Conservation (phyloP, 2,113 vertebrate species). For the Typhlomys cinereus region DNA sequence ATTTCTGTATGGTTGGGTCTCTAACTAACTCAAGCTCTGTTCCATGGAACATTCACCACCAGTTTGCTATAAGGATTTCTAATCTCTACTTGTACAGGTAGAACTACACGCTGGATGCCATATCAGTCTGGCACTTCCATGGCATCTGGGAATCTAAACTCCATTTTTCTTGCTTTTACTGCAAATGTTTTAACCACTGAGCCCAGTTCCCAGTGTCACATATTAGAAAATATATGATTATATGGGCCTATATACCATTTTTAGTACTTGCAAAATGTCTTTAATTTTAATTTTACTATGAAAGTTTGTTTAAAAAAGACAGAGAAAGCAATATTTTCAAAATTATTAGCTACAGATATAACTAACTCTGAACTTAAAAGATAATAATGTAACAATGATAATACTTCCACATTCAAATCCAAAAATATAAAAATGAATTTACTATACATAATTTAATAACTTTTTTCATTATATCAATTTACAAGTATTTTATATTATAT, state of each 20-base stretch:
- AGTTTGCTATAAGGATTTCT: too few species aligned
- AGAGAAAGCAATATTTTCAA: not conserved
- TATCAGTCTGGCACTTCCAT: too few species aligned
- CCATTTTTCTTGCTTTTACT: too few species aligned
- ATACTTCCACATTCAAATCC: not conserved
- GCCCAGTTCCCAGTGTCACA: not conserved
- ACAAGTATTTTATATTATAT: not conserved
- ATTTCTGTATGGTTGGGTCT: too few species aligned
- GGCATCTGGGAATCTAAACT: too few species aligned
- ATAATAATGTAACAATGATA: not conserved
- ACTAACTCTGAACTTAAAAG: constrained; percentile 15
- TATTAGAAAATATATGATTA: constrained; percentile 52
- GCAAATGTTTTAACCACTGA: too few species aligned
- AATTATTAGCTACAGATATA: constrained; percentile 12
- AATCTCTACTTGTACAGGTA: too few species aligned
- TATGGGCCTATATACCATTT: not conserved
- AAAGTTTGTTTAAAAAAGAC: constrained; percentile 50
- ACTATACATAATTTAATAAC: not conserved
- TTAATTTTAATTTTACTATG: not conserved
- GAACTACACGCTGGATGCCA: too few species aligned
- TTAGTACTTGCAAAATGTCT: not conserved
- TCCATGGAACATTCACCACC: too few species aligned
- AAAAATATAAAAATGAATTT: not conserved
- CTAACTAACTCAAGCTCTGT: too few species aligned
- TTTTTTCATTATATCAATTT: not conserved